Percentiles rank a stretch among this genome's conserved stretches.
Evolutionary conservation across 2,113 vertebrate genomes (phyloP).

Genomic region (Myxocyprinus asiaticus): DNA sequence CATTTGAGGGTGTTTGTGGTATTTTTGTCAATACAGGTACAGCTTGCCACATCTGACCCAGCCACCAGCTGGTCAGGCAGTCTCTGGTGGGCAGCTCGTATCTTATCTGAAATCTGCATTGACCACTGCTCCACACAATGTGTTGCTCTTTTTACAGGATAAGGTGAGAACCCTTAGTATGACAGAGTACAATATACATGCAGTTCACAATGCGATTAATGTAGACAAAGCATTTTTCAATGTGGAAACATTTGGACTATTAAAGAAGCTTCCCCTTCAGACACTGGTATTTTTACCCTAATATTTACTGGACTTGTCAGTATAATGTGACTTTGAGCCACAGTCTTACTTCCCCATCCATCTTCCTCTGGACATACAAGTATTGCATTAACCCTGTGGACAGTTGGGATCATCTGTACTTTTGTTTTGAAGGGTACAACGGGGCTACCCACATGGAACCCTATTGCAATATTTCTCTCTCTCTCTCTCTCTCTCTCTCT

Average conservation of each 20-base stretch:
- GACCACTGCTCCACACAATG: slow-evolving; percentile 73
- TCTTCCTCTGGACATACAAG: slow-evolving; percentile 47
- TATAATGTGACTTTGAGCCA: slow-evolving; percentile 63
- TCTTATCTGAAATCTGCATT: slow-evolving; percentile 76
- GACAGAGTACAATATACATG: not conserved
- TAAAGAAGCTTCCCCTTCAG: not conserved
- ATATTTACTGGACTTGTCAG: slow-evolving; percentile 52
- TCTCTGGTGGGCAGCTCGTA: slow-evolving; percentile 69
- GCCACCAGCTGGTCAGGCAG: slow-evolving; percentile 78
- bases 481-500: too few relatives aligned
- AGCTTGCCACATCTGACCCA: slow-evolving; percentile 56
- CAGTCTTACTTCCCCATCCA: slow-evolving; percentile 60
- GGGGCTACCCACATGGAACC: too few relatives aligned
- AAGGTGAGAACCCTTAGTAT: slow-evolving; percentile 69
- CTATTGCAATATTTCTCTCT: too few relatives aligned
- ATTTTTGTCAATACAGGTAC: slow-evolving; percentile 7
- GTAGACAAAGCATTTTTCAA: not conserved
- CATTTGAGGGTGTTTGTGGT: too few relatives aligned
- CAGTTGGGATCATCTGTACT: not conserved
- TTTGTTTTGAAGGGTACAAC: too few relatives aligned
- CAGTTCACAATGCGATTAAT: not conserved
- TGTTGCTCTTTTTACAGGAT: slow-evolving; percentile 84
- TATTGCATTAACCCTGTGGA: slow-evolving; percentile 24
- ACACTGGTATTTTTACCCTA: not conserved
- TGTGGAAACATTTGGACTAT: not conserved